Base-by-base conservation (phyloP, 2,797 vertebrate species). In the Heterohyrax brucei region DNA sequence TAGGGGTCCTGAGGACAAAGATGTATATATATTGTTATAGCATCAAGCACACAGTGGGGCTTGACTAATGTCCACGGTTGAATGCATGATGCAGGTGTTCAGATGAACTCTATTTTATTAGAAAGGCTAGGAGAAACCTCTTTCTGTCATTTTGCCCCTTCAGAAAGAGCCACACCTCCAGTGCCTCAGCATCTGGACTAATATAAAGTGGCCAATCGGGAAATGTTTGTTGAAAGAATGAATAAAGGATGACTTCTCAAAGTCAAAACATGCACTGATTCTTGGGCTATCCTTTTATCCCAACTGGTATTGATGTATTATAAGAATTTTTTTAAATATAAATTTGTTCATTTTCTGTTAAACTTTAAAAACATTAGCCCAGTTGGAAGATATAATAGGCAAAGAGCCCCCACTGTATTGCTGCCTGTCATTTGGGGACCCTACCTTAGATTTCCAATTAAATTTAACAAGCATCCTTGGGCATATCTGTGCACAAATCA, bases 331-430 rank as follows among this genome's bases (percentile, higher is more conserved):
- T 24, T 16, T 30, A 9, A 26, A 33, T 61, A 56, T 70, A 53
- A 92, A 61, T 30, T 16, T 92, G 19, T 64, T 93, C 7, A 61
- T 92, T 56, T n/a, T 33, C 46, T 88, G 64, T 96, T 81, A 96
- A 91, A 85, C 79, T 92, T 96, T 46, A 92, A 95, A 95, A 93
- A 85, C 95, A 95, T 87, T 96, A 95, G 53, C 87, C 39, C 89
- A 93, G 62, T n/a, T 79, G 14, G 22, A 89, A 89, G 18, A 56
- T 53, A 26, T 46, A 81, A 53, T 64, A 92, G 18, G 26, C 84
- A 94, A 73, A 91, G n/a, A 80, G 68, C 73, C 26, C 70, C 64
- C 84, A 39, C 85, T 76, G 82, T 78, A 22, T 68, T 13, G 72
- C 33, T 87, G 61, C 66, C 85, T 87, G 81, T 95, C 30, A 46